Base-by-base conservation (phyloP, 2,797 vertebrate species). In the Lithobates pipiens region DNA sequence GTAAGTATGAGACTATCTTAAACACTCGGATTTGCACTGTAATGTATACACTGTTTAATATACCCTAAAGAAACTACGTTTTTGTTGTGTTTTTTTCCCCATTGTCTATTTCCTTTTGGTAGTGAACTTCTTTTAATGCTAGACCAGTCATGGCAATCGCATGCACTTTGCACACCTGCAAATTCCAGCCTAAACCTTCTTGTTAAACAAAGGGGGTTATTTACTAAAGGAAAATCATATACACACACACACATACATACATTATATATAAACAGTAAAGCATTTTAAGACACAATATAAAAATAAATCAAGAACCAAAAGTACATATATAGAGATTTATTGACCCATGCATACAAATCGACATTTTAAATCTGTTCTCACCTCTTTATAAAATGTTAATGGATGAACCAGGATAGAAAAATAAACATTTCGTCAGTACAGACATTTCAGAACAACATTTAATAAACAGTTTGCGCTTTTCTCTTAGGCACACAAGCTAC, bases 391-490 rank as follows among this genome's bases (percentile, higher is more conserved):
- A 86, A 86, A 72, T 77, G 85, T 78, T 3, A 73, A 86, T 78
- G 76, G 36, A 74, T 83, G 67, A 73, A 83, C 76, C 42, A 74
- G 73, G 68, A 77, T 86, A 86, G 36, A 86, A 86, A 86, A 86
- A 86, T 86, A 83, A 83, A 78, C 75, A 77, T 86, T 82, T 82
- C 15, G 72, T 79, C 25, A 74, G 73, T 75, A 82, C 85, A 76
- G 63, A 69, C 78, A 67, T 32, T 86, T 50, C 15, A 72, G 50
- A 72, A 67, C 65, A 67, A 67, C 54, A 61, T 61, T 61, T 39
- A 72, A 72, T 72, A 72, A 11, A 72, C 21, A 10, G 70, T 42
- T 72, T 72, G 34, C 23, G 10, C 65, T 29, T 29, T 67, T 15
- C 63, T 63, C 61, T 10, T 23, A 23, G 23, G 71, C n/a, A 25